Evolutionary conservation across 2,113 vertebrate species (phyloP).

Genomic region (Neotoma lepida): DNA sequence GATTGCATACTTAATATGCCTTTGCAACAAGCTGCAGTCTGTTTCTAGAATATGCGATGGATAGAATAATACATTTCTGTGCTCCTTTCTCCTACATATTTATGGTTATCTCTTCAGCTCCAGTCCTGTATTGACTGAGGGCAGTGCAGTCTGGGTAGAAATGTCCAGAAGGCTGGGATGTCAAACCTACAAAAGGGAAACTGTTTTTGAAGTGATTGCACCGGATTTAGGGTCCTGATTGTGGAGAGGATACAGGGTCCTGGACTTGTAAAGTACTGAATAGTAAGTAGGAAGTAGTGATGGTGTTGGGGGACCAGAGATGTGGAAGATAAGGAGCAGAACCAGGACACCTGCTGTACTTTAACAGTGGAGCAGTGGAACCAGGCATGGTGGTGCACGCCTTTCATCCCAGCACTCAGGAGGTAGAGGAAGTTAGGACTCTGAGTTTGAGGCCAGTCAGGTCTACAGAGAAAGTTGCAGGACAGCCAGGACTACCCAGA

Average conservation of each 20-base stretch:
- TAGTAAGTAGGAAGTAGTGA: not conserved
- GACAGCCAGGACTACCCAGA: not conserved
- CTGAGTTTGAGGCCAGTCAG: not conserved
- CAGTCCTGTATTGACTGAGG: not conserved
- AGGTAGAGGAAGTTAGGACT: not conserved
- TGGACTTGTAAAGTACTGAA: not conserved
- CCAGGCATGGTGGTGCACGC: not conserved
- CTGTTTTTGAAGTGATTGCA: not conserved
- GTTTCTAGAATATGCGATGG: slow-evolving; percentile 6
- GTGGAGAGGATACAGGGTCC: not conserved
- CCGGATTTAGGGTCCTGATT: not conserved
- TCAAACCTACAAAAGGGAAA: not conserved
- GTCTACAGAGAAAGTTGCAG: not conserved
- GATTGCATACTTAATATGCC: slow-evolving; percentile 71
- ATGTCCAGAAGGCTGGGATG: not conserved
- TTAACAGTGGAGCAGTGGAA: not conserved
- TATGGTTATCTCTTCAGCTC: not conserved
- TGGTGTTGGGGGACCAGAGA: not conserved
- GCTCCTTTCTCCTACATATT: not conserved
- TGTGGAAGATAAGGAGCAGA: not conserved
- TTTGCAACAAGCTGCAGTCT: slow-evolving; percentile 52
- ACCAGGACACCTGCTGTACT: not conserved
- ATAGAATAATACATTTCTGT: slow-evolving; percentile 41
- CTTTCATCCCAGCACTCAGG: not conserved
- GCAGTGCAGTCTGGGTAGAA: not conserved